Percentiles rank a stretch among this genome's conserved stretches.
Conservation (phyloP, 2,797 vertebrate species). For the Sternotherus odoratus region DNA sequence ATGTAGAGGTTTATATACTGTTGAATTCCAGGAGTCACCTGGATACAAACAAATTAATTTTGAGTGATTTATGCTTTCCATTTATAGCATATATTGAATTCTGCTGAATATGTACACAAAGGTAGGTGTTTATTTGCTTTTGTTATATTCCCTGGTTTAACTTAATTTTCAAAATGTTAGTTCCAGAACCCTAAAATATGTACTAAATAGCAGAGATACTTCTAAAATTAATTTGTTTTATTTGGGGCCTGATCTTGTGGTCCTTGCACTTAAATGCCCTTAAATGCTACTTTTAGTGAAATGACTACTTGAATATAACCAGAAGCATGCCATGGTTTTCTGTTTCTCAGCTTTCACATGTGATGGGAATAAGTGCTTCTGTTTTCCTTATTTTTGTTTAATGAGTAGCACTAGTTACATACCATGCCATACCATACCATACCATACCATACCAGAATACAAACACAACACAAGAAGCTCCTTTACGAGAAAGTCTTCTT, state of each 20-base stretch:
- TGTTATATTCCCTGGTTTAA: not conserved
- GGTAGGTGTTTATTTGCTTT: fast-evolving
- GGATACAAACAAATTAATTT: not conserved
- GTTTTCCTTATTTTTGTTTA: conserved; percentile 4
- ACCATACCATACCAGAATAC: too few species aligned
- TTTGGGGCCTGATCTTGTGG: not conserved
- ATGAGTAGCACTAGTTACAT: not conserved
- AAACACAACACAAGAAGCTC: conserved; percentile 33
- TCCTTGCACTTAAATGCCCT: not conserved
- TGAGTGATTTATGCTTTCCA: not conserved
- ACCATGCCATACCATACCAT: too few species aligned
- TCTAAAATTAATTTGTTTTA: not conserved
- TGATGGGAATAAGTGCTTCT: not conserved
- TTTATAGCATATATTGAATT: not conserved
- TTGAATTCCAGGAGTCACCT: not conserved
- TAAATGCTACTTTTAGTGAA: not conserved
- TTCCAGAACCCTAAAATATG: not conserved
- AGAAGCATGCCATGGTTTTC: not conserved
- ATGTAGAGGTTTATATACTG: not conserved
- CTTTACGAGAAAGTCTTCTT: conserved; percentile 47
- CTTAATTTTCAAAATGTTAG: not conserved
- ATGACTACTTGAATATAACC: not conserved
- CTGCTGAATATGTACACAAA: not conserved
- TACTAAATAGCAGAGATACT: not conserved
- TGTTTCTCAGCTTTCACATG: not conserved